These are phyloP conservation scores for Atlantisia rogersi DNA, from an alignment of 2,113 vertebrate genomes.

Conservation along the genomic window DNA sequence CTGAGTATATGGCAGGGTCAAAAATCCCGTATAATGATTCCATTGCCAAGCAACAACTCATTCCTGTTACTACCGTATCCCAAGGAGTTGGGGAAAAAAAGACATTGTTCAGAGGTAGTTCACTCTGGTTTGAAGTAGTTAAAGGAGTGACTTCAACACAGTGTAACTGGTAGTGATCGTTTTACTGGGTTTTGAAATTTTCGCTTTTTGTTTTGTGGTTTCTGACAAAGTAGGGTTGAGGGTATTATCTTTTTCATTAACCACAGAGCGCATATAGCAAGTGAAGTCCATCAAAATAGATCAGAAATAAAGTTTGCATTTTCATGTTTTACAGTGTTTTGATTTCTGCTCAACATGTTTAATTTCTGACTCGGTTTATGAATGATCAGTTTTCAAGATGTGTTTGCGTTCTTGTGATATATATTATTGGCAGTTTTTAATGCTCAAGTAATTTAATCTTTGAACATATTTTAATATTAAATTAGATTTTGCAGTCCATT, in stretches of 20 bases:
- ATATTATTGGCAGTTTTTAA: background rate
- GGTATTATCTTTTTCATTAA: background rate
- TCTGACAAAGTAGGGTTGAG: background rate
- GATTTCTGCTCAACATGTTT: background rate
- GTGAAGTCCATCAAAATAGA: background rate
- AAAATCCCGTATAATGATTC: background rate
- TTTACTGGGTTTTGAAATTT: background rate
- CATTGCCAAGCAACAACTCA: background rate
- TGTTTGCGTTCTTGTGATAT: background rate
- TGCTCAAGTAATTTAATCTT: background rate
- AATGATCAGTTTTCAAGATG: background rate
- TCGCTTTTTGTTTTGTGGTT: background rate
- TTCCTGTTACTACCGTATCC: background rate
- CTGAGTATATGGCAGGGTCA: background rate
- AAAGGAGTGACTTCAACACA: background rate
- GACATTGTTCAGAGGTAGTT: background rate
- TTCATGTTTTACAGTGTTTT: background rate
- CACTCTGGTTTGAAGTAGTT: background rate
- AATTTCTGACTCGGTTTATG: background rate
- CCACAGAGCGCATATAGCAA: background rate
- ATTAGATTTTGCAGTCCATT: background rate
- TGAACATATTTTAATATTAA: background rate
- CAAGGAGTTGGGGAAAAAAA: background rate
- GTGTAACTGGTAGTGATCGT: background rate
- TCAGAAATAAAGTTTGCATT: background rate